Evolutionary conservation across 1,140 invertebrate species (phyloP), one percentile per base, ranked within the genome.

Genomic region (Ips typographus): DNA sequence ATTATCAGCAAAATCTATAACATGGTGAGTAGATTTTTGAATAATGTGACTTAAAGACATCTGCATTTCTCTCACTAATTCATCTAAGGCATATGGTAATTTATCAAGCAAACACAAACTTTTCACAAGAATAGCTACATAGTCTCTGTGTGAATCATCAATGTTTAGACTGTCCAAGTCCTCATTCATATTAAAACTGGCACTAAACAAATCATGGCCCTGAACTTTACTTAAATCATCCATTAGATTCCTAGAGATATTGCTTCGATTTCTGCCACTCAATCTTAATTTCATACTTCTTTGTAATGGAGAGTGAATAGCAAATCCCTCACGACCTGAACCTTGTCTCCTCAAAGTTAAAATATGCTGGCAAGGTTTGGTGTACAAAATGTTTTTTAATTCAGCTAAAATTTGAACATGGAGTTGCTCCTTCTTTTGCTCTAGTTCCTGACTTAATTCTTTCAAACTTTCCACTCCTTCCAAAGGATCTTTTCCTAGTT

Each of bases 21-120:
- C 84, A 70, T 91, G 87, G 57, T 91, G 87, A 3, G 93, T 91
- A 6, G 91, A 91, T 65, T 86, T 82, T 22, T 90, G 87, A 53
- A 95, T 89, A 37, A 95, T 89, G 70, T 88, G 86, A 39, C 91
- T 80, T 1, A 96, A 79, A 77, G 94, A 91, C 40, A 87, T 86
- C 79, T 94, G 89, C 82, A 94, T 94, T 80, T 91, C 87, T 38
- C 87, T 84, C 81, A 92, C 93, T 62, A 95, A 85, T 76, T 86
- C 91, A 83, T 93, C 92, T 47, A 94, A 86, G 36, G 92, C 89
- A 77, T 94, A 93, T 40, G 92, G 90, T 71, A 96, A 82, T 80
- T 92, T 94, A 62, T 91, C 88, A 51, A 98, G 81, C 55, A 93
- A 85, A n/a, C 88, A 91, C 41, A 96, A 84, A 71, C 94, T 94